Percentiles rank a stretch among this genome's conserved stretches.
Evolutionary conservation across 2,888 invertebrate genomes (phyloP).

Genomic region (Alentia gelatinosa): DNA sequence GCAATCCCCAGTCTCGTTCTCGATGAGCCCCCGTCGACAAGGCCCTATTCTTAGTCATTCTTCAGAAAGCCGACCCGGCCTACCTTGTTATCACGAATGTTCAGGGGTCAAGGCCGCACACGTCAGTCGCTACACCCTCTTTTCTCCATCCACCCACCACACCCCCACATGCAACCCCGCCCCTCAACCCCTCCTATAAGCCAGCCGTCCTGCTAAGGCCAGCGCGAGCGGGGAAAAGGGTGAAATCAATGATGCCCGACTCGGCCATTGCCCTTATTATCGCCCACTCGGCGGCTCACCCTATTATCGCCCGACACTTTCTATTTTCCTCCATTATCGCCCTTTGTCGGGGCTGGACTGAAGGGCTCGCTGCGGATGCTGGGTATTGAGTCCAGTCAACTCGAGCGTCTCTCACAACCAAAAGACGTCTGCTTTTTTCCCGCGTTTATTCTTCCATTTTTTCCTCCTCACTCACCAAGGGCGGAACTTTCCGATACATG

Average conservation of each 20-base stretch:
- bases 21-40: not conserved
- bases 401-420: too few species aligned
- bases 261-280: not conserved
- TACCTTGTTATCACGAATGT: not conserved
- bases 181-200: not conserved
- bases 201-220: not conserved
- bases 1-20: not conserved
- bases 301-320: not conserved
- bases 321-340: constrained; percentile 24
- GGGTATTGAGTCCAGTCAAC: not conserved
- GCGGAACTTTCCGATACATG: too few species aligned
- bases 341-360: not conserved
- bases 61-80: not conserved
- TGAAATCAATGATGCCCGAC: not conserved
- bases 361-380: too few species aligned
- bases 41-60: constrained; percentile 44
- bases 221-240: not conserved
- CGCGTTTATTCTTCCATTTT: too few species aligned
- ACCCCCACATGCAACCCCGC: not conserved
- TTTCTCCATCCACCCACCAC: not conserved
- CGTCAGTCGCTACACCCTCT: not conserved
- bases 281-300: not conserved
- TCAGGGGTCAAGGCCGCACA: constrained; percentile 9
- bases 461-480: too few species aligned
- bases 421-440: too few species aligned